Conservation (phyloP, 2,113 vertebrate genomes). For the Pedetes capensis region DNA sequence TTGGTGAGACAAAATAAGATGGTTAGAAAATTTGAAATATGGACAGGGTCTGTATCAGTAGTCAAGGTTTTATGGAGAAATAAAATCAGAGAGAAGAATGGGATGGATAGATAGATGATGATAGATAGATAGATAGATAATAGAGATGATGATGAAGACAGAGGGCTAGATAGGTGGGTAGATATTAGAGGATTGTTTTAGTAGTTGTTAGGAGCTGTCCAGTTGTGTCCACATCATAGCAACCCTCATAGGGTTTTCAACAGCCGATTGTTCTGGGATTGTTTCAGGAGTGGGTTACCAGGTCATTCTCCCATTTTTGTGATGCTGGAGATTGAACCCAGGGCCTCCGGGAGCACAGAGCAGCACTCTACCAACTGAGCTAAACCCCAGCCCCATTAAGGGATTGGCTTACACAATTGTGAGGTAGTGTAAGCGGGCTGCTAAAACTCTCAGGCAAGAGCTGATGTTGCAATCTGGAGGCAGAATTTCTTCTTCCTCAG, state of each 20-base stretch:
- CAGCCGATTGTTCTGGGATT: too few relatives aligned
- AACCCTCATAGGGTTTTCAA: too few relatives aligned
- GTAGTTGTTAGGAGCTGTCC: too few relatives aligned
- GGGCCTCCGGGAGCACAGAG: too few relatives aligned
- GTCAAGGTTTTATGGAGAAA: not conserved
- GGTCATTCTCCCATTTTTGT: too few relatives aligned
- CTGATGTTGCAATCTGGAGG: not conserved
- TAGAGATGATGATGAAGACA: not conserved
- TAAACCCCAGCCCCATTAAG: too few relatives aligned
- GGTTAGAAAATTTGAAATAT: not conserved
- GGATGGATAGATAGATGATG: not conserved
- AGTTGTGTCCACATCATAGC: too few relatives aligned
- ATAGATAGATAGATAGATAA: not conserved
- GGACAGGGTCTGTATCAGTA: not conserved
- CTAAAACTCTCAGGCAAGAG: not conserved
- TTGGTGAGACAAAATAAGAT: slow-evolving; percentile 7
- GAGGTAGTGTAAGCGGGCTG: not conserved
- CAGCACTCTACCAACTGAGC: too few relatives aligned
- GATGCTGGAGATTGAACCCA: too few relatives aligned
- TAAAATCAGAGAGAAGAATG: not conserved
- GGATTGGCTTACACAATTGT: not conserved
- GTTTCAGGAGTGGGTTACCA: too few relatives aligned
- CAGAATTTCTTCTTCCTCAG: not conserved
- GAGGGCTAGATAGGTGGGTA: not conserved
- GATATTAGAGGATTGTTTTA: too few relatives aligned